phyloP scores from a whole-genome alignment of 2,113 vertebrate species.

The Halichoerus grypus region DNA sequence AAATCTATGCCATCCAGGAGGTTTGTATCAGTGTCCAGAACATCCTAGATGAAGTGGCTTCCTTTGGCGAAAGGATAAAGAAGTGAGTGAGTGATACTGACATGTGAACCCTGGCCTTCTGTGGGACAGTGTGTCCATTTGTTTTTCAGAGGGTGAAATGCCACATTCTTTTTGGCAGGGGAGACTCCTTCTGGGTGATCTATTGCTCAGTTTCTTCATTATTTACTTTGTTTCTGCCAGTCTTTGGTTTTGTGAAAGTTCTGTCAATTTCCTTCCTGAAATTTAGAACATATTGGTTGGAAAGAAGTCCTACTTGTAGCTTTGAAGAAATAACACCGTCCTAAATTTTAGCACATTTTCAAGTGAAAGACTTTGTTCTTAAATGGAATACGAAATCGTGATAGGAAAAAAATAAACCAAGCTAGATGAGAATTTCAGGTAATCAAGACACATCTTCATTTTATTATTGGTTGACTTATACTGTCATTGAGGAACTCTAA shows the following conservation, averaged over 20 bases:
- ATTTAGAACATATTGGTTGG: conserved; percentile 73
- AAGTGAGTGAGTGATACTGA: conserved; percentile 94
- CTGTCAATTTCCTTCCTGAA: conserved; percentile 70
- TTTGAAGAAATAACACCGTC: conserved; percentile 71
- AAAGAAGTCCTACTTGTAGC: conserved; percentile 63
- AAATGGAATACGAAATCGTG: conserved; percentile 66
- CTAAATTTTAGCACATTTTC: conserved; percentile 71
- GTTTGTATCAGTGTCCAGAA: conserved; percentile 98
- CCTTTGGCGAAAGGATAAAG: conserved; percentile 97
- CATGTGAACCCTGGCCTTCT: conserved; percentile 8
- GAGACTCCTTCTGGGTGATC: conserved; percentile 58
- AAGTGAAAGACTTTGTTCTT: conserved; percentile 71
- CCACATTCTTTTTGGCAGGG: conserved; percentile 51
- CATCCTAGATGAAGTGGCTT: conserved; percentile 97
- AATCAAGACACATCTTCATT: conserved; percentile 21
- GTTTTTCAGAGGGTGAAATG: conserved; percentile 59
- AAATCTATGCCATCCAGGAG: conserved; percentile 99
- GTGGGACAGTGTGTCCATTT: conserved; percentile 3
- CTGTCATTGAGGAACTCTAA: background rate
- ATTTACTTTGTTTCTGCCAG: conserved; percentile 74
- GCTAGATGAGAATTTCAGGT: conserved; percentile 38
- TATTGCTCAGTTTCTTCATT: conserved; percentile 18
- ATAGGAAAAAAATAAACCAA: conserved; percentile 48
- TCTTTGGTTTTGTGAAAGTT: conserved; percentile 69
- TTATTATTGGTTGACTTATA: conserved; percentile 25